Evolutionary conservation across 2,113 vertebrate species (phyloP).

Genomic region (Potamarius usumacintae): DNA sequence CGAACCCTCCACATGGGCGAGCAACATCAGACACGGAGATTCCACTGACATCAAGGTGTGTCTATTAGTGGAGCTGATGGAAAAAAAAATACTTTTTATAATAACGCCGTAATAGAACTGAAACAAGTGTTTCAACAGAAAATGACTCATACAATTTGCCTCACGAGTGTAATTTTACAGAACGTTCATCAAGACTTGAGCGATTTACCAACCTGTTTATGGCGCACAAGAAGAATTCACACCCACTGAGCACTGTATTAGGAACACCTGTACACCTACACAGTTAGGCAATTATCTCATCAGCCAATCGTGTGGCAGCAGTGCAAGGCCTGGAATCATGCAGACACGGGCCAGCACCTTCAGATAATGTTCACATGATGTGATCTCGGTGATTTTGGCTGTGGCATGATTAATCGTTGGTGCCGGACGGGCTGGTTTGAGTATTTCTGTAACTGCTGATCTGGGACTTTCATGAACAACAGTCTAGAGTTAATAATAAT

Average conservation of each 20-base stretch:
- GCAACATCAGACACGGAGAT: slow-evolving; percentile 94
- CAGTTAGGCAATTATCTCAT: background rate
- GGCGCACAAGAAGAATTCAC: background rate
- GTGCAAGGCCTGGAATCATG: background rate
- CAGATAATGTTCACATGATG: background rate
- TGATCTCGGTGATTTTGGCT: background rate
- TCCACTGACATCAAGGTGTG: slow-evolving; percentile 91
- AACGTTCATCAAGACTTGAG: background rate
- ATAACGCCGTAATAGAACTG: background rate
- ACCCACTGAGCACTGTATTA: background rate
- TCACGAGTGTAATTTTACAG: background rate
- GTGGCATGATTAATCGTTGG: background rate
- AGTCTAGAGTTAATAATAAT: background rate
- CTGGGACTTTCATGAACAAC: background rate
- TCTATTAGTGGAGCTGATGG: background rate
- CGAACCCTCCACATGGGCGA: slow-evolving; percentile 91
- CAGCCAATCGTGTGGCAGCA: background rate
- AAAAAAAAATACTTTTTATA: background rate
- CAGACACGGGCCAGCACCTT: background rate
- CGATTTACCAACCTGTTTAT: background rate
- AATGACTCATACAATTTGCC: background rate
- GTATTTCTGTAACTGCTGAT: background rate
- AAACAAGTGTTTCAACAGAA: background rate
- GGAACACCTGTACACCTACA: background rate
- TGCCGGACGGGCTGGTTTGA: background rate